Conservation (phyloP, 1,140 invertebrate genomes). For the Sitophilus oryzae region DNA sequence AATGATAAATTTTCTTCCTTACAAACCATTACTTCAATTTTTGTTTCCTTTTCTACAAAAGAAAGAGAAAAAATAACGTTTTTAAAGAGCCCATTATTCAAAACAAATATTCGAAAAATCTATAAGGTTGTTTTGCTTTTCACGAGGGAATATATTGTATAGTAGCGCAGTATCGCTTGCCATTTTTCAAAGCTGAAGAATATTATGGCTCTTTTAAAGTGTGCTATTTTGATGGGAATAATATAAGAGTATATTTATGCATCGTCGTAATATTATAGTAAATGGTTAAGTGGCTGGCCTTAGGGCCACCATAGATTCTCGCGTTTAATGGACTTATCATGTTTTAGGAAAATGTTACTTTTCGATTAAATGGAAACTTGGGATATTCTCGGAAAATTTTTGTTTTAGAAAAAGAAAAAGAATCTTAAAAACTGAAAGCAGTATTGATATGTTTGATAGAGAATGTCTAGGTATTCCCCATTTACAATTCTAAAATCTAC, state of each 20-base stretch:
- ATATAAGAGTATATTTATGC: slow-evolving; percentile 4
- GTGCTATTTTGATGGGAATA: not conserved
- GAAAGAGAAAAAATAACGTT: too few species aligned
- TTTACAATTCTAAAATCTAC: too few species aligned
- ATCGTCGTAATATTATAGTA: slow-evolving; percentile 1
- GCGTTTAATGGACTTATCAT: slow-evolving; percentile 19
- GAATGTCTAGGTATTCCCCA: too few species aligned
- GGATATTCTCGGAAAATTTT: not conserved
- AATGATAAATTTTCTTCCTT: too few species aligned
- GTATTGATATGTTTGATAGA: too few species aligned
- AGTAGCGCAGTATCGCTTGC: not conserved
- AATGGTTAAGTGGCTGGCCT: slow-evolving; percentile 1
- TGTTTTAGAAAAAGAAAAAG: not conserved
- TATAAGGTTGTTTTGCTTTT: too few species aligned
- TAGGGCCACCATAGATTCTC: slow-evolving; percentile 14
- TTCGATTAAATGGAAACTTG: not conserved
- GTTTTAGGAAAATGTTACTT: slow-evolving; percentile 13
- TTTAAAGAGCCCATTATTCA: too few species aligned
- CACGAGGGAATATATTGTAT: too few species aligned
- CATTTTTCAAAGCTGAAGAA: not conserved
- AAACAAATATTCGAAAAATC: too few species aligned
- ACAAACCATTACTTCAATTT: too few species aligned
- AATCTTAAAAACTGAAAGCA: too few species aligned
- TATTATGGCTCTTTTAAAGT: not conserved
- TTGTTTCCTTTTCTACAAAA: too few species aligned